These are phyloP conservation scores for Callipepla squamata DNA, from an alignment of 2,113 vertebrate species.

Conservation along the genomic window DNA sequence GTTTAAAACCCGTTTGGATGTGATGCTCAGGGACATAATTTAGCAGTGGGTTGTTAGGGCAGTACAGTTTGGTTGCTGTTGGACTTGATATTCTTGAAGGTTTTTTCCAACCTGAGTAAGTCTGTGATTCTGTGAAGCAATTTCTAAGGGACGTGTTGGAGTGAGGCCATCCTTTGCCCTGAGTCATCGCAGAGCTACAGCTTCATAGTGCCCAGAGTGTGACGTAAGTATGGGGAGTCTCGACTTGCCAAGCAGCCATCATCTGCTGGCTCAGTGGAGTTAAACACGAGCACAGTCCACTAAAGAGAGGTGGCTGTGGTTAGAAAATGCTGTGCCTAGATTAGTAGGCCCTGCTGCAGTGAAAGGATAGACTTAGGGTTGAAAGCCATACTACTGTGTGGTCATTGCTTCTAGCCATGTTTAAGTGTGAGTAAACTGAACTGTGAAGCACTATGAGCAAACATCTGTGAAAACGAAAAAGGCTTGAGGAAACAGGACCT, in stretches of 20 bases:
- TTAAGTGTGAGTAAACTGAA: neutral
- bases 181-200: accelerated
- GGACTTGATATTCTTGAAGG: too few species aligned
- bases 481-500: neutral
- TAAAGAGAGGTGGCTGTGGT: neutral
- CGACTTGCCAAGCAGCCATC: neutral
- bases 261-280: neutral
- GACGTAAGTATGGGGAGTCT: neutral
- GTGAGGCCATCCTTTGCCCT: neutral
- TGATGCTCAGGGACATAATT: too few species aligned
- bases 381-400: neutral
- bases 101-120: too few species aligned
- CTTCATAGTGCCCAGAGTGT: neutral
- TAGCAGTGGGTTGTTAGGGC: too few species aligned
- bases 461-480: neutral
- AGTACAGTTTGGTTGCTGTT: too few species aligned
- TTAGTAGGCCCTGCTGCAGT: neutral
- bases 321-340: neutral
- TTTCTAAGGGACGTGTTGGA: neutral
- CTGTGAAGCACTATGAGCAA: neutral
- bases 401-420: neutral
- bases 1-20: too few species aligned
- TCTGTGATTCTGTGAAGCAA: neutral
- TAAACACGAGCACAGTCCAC: neutral
- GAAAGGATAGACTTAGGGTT: neutral